A percentile compares a stretch with the other conserved stretches of the same genome.
These are phyloP conservation scores for Zaprionus bogoriensis DNA, from an alignment of 2,888 invertebrate species.

Conservation along the genomic window DNA sequence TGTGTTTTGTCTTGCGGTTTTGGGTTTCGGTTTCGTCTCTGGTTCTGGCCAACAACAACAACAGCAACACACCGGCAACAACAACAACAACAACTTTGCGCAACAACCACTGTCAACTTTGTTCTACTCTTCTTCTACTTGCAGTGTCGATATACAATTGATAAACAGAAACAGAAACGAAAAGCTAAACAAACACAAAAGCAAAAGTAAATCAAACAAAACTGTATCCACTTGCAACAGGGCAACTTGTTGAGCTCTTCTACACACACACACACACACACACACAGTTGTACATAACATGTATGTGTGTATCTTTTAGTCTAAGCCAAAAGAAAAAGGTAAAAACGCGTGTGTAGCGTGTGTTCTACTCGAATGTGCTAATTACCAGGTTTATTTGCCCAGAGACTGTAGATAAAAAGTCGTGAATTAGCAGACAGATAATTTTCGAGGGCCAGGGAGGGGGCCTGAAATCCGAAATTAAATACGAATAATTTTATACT, in stretches of 20 bases:
- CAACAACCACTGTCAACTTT: slow-evolving; percentile 21
- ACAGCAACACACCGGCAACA: slow-evolving; percentile 27
- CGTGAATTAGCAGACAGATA: slow-evolving; percentile 7
- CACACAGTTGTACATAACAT: slow-evolving; percentile 20
- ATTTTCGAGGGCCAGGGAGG: neutral
- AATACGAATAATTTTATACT: slow-evolving; percentile 17
- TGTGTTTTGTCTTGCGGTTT: slow-evolving; percentile 8
- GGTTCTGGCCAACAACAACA: slow-evolving; percentile 8
- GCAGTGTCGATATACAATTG: slow-evolving; percentile 76
- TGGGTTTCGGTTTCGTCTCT: slow-evolving; percentile 29
- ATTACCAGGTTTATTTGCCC: slow-evolving; percentile 4
- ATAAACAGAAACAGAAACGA: slow-evolving; percentile 31
- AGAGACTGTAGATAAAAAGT: slow-evolving; percentile 6
- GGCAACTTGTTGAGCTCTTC: slow-evolving; percentile 51
- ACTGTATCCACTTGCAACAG: slow-evolving; percentile 35
- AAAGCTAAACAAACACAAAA: slow-evolving; percentile 26
- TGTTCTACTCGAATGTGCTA: slow-evolving; percentile 19
- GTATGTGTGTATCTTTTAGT: slow-evolving; percentile 38
- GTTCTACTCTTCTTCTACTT: slow-evolving; percentile 54
- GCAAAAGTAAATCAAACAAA: slow-evolving; percentile 16
- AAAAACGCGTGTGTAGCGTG: slow-evolving; percentile 2
- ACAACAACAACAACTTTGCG: slow-evolving; percentile 8
- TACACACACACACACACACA: slow-evolving; percentile 31
- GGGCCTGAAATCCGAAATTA: neutral
- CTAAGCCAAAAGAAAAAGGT: slow-evolving; percentile 11